These are phyloP conservation scores for Pygocentrus nattereri DNA, from an alignment of 2,797 vertebrate genomes.

Conservation along the genomic window DNA sequence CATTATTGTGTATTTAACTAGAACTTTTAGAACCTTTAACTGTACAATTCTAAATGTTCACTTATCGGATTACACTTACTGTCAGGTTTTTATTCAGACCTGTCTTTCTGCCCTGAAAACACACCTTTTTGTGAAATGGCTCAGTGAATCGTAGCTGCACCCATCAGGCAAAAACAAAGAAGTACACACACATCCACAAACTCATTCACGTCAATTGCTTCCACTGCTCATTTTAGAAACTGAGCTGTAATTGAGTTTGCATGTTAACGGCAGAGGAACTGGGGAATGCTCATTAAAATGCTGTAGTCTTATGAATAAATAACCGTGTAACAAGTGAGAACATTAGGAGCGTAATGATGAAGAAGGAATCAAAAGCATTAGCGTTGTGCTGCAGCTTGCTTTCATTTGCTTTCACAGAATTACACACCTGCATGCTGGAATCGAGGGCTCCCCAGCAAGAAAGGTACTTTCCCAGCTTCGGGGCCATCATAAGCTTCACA, in stretches of 20 bases:
- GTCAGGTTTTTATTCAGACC: too few species aligned
- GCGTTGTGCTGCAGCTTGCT: conserved; percentile 38
- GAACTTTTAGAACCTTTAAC: too few species aligned
- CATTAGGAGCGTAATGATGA: conserved; percentile 61
- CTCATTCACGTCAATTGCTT: conserved; percentile 14
- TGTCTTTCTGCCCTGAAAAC: too few species aligned
- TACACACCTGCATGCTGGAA: background rate
- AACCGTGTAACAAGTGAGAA: conserved; percentile 64
- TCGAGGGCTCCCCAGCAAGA: background rate
- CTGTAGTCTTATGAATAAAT: conserved; percentile 61
- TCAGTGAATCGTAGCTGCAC: background rate
- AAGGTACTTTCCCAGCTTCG: background rate
- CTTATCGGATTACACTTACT: too few species aligned
- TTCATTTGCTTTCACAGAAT: conserved; percentile 37
- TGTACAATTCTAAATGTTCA: too few species aligned
- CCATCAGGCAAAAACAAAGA: background rate
- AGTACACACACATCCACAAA: background rate
- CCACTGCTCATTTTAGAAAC: conserved; percentile 23
- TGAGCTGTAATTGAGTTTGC: conserved; percentile 62
- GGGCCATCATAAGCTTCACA: background rate
- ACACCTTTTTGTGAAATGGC: background rate
- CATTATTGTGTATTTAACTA: too few species aligned
- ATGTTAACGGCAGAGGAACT: conserved; percentile 60
- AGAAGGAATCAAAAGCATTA: conserved; percentile 55
- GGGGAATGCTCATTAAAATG: conserved; percentile 62